A percentile compares a stretch with the other conserved stretches of the same genome.
Conservation (phyloP, 2,888 invertebrate species). For the Morinoia aosen region DNA sequence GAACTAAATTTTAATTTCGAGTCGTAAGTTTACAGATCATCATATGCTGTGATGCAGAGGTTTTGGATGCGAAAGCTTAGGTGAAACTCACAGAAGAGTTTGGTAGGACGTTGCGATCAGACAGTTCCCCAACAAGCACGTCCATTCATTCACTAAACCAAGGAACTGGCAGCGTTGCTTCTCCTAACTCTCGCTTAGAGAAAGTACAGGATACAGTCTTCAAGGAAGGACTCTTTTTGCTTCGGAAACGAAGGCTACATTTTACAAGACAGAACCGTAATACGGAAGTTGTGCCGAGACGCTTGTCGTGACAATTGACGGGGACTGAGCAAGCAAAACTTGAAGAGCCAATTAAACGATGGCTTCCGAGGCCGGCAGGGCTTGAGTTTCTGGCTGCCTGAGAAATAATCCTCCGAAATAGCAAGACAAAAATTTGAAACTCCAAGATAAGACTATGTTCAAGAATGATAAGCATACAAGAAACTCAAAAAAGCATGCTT, state of each 20-base stretch:
- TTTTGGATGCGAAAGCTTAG: background rate
- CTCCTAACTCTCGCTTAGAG: background rate
- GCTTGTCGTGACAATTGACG: conserved; percentile 22
- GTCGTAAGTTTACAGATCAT: background rate
- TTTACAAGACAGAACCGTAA: background rate
- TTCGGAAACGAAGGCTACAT: background rate
- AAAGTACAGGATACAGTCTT: background rate
- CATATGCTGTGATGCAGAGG: background rate
- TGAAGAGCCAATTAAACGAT: conserved; percentile 18
- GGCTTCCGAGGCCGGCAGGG: background rate
- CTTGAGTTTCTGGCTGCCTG: background rate
- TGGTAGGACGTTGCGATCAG: background rate
- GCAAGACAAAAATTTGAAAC: background rate
- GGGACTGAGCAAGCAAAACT: conserved; percentile 32
- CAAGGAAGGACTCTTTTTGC: background rate
- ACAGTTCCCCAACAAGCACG: background rate
- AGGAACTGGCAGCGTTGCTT: background rate
- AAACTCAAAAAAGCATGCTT: background rate
- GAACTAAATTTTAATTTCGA: background rate
- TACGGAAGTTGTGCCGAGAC: background rate
- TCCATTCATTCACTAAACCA: background rate
- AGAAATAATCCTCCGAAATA: background rate
- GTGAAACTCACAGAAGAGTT: background rate
- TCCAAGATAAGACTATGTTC: background rate
- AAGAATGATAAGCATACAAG: background rate